Base-by-base conservation (phyloP, 2,797 vertebrate species). In the Phoebastria nigripes region DNA sequence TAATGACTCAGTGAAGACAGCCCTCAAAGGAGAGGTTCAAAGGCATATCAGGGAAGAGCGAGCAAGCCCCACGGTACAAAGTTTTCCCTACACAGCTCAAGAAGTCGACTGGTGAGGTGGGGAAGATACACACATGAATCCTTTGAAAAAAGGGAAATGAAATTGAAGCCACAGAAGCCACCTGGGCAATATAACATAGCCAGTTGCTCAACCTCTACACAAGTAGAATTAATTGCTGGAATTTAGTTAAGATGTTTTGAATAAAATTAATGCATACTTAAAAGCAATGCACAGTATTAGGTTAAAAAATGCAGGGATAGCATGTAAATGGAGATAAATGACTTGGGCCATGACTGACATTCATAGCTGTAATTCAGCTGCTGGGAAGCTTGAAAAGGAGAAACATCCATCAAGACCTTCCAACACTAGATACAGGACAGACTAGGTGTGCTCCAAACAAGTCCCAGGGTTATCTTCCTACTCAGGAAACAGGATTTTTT, bases 11-110 rank as follows among this genome's bases (percentile, higher is more conserved):
- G 12, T 49, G 77, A 62, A 79, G 37, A 52, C 54, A 79, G 71
- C 67, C 33, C 85, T 92, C 59, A 92, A 73, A 94, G 90, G 16
- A 82, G 54, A 85, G 13, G 29, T 59, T 90, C 84, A 96, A 93
- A 93, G 86, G 61, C 89, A 82, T 5, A 42, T 69, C 4, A 29
- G 29, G 17, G 42, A 73, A 77, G n/a, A 35, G 22, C 13, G 42
- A 82, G 63, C 28, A 76, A 84, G 41, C 46, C 44, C n/a, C 83
- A 52, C 2, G 4, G 11, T 6, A 37, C 25, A 52, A 33, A 5
- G n/a, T 44, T 56, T 58, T 25, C 42, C 65, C 56, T 33, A 9
- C 17, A 19, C 41, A 56, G 24, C 35, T 12, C 56, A 63, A 51
- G 51, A 26, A 35, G 54, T 19, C 6, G 55, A 62, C 35, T 20